Evolutionary conservation across 2,888 invertebrate species (phyloP), one percentile per base, ranked within the genome.

Genomic region (Heliconius aoede): DNA sequence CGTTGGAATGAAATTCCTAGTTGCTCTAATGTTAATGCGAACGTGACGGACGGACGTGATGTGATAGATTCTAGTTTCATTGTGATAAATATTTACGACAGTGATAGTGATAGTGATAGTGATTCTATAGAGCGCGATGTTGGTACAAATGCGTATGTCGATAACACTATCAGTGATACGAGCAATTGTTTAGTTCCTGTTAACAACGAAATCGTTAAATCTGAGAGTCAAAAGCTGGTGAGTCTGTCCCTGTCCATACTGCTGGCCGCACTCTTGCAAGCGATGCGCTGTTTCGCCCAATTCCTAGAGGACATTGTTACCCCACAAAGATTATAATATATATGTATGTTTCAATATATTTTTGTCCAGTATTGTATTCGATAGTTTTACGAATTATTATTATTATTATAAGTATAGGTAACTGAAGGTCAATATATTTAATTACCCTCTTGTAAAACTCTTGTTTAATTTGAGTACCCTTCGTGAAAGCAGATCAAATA

Each of bases 221-320:
- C 89, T 9, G 94, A 94, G 81, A 92, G 88, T 82, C 91, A 93
- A 84, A 95, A 95, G 87, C 86, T 96, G 82, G 94, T 96, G 69
- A 95, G 95, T 80, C 86, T 96, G 74, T 95, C 96, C 28, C 86
- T 96, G 55, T 96, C 96, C 67, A 92, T 96, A 81, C 88, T 96
- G 24, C 90, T 96, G 68, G 96, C 96, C 28, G 96, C 96, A 40
- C 85, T 96, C 83, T 84, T 96, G 55, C 96, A 96, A 87, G 96
- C 95, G 81, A 95, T 96, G 87, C 94, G 95, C 78, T 95, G 95
- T 86, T 94, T 95, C 83, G 95, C 95, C 64, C 95, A 95, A 87
- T 94, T 95, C 84, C 90, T 95, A 82, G 95, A 95, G 84, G 95
- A 95, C 83, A 95, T 94, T 85, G 94, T 94, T 77, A 87, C 94